These are phyloP conservation scores for Akabosia matsudoensis DNA, from an alignment of 1,140 invertebrate species.

Conservation along the genomic window DNA sequence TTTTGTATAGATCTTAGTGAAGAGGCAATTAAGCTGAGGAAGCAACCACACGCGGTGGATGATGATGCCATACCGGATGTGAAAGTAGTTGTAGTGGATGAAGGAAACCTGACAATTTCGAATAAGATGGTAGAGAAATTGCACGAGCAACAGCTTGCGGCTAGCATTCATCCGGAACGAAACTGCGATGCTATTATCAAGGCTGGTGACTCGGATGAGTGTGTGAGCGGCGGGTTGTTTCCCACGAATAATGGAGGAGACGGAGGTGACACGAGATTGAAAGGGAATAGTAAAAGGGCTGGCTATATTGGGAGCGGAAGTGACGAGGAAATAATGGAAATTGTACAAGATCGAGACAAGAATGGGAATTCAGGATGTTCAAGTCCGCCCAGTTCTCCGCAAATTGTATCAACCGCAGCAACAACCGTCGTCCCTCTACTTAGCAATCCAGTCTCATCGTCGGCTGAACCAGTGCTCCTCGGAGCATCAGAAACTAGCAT, in stretches of 20 bases:
- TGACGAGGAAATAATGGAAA: not conserved
- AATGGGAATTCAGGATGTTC: not conserved
- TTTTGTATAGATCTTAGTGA: not conserved
- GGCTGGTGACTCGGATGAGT: not conserved
- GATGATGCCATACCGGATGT: not conserved
- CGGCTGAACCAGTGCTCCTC: too few species aligned
- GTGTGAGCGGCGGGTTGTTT: not conserved
- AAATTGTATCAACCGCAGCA: not conserved
- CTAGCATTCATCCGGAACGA: constrained; percentile 1
- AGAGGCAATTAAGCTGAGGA: constrained; percentile 3
- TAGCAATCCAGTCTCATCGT: not conserved
- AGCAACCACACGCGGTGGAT: constrained; percentile 15
- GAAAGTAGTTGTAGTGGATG: not conserved
- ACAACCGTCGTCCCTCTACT: not conserved
- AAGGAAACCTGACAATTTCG: not conserved
- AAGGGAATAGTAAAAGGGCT: too few species aligned
- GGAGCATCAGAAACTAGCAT: not conserved
- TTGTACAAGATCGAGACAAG: not conserved
- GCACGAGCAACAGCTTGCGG: constrained; percentile 20
- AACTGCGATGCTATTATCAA: not conserved
- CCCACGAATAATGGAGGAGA: not conserved
- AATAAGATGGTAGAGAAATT: constrained; percentile 1
- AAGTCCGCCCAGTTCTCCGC: not conserved
- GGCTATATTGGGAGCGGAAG: not conserved
- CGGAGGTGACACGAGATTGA: not conserved